phyloP scores from a whole-genome alignment of 2,888 invertebrate species.

The Apantesis nais region DNA sequence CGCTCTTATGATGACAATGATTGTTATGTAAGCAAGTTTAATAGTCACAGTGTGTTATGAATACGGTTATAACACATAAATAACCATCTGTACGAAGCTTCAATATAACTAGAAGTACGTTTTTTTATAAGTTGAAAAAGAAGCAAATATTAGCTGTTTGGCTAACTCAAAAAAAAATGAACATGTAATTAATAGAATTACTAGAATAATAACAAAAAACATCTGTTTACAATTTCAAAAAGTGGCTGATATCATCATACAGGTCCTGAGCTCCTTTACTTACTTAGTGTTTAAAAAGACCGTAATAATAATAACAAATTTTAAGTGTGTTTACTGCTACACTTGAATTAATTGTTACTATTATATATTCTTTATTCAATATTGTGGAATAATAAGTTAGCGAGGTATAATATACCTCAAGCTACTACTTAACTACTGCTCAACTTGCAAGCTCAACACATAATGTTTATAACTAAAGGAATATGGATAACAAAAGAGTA shows the following conservation, averaged over 20 bases:
- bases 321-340: neutral
- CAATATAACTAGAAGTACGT: too few species aligned
- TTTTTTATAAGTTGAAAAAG: too few species aligned
- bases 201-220: too few species aligned
- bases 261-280: too few species aligned
- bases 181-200: too few species aligned
- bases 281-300: too few species aligned
- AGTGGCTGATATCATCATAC: too few species aligned
- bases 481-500: conserved; percentile 64
- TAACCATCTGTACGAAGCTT: neutral
- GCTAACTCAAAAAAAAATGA: too few species aligned
- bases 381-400: neutral
- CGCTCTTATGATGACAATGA: neutral
- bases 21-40: neutral
- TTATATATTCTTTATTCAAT: neutral
- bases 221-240: too few species aligned
- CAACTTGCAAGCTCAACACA: conserved; percentile 57
- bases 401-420: neutral
- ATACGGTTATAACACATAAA: neutral
- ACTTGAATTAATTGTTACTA: neutral
- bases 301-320: too few species aligned
- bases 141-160: too few species aligned
- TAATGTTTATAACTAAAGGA: conserved; percentile 62
- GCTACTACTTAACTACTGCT: neutral
- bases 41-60: neutral